Percentiles rank a stretch among this genome's conserved stretches.
These are phyloP conservation scores for Gasterosteus nipponicus DNA, from an alignment of 2,113 vertebrate genomes.

Conservation along the genomic window DNA sequence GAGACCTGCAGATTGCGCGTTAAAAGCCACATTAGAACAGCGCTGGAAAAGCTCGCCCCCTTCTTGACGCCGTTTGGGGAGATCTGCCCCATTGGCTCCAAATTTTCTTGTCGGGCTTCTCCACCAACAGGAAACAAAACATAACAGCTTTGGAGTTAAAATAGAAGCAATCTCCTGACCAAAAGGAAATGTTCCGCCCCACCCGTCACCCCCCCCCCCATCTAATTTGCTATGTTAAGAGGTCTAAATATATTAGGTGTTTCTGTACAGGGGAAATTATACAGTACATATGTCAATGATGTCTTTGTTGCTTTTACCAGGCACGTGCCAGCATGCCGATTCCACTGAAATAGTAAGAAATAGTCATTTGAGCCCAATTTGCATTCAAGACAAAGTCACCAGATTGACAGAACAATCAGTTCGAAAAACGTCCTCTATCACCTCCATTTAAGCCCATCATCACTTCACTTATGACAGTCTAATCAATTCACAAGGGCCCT, in stretches of 20 bases:
- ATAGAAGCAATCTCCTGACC: background rate
- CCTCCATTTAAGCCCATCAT: conserved; percentile 77
- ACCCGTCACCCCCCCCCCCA: background rate
- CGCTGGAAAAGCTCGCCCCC: background rate
- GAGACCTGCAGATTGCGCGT: conserved; percentile 9
- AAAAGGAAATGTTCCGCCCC: too few relatives aligned
- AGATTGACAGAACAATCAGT: conserved; percentile 72
- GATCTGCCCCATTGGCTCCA: conserved; percentile 29
- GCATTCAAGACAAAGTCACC: conserved; percentile 39
- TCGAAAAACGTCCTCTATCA: conserved; percentile 61
- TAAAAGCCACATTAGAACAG: background rate
- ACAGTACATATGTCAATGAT: background rate
- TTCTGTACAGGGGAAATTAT: background rate
- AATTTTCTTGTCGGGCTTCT: conserved; percentile 28
- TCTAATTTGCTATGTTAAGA: background rate
- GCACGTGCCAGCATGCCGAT: too few relatives aligned
- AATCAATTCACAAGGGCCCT: conserved; percentile 74
- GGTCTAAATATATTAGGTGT: background rate
- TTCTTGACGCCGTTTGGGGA: conserved; percentile 13
- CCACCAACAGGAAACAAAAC: conserved; percentile 27
- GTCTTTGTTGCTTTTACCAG: background rate
- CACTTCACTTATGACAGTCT: conserved; percentile 68
- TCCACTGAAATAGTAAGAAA: background rate
- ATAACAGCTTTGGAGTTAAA: conserved; percentile 17
- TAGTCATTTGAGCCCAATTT: conserved; percentile 16